Evolutionary conservation across 2,888 invertebrate species (phyloP).

Genomic region (Tetanocera ferruginea): DNA sequence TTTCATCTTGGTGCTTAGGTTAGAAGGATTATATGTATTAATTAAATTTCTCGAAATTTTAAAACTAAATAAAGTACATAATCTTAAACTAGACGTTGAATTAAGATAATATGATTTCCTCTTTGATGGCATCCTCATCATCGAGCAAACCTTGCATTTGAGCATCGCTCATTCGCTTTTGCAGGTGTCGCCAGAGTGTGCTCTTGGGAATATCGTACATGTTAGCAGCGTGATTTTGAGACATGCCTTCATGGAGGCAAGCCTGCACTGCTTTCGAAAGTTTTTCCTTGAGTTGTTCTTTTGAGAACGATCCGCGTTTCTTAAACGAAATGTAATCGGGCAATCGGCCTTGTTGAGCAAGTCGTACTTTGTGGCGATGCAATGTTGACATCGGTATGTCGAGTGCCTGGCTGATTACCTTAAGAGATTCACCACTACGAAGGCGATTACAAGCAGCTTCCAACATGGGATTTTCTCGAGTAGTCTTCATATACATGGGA

Average conservation of each 20-base stretch:
- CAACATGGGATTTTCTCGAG: slow-evolving; percentile 65
- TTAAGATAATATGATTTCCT: slow-evolving; percentile 57
- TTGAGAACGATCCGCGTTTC: slow-evolving; percentile 65
- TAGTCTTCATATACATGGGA: slow-evolving; percentile 65
- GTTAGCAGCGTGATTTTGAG: slow-evolving; percentile 69
- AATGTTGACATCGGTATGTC: slow-evolving; percentile 70
- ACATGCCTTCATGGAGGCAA: slow-evolving; percentile 67
- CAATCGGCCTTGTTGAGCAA: slow-evolving; percentile 65
- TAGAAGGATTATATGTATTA: no score
- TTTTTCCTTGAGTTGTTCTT: slow-evolving; percentile 65
- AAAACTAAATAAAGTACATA: no score
- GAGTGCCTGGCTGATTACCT: slow-evolving; percentile 66
- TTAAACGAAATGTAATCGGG: slow-evolving; percentile 66
- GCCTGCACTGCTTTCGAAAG: slow-evolving; percentile 66
- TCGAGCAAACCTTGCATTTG: slow-evolving; percentile 49
- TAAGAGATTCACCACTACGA: slow-evolving; percentile 66
- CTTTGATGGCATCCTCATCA: slow-evolving; percentile 51
- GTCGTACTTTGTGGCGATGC: slow-evolving; percentile 67
- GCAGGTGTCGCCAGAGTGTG: slow-evolving; percentile 68
- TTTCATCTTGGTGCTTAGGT: no score
- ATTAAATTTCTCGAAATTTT: no score
- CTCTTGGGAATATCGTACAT: slow-evolving; percentile 69
- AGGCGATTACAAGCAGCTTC: slow-evolving; percentile 65
- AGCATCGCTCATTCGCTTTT: slow-evolving; percentile 58
- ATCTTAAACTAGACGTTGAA: neutral